Base-by-base conservation (phyloP, 2,113 vertebrate species). In the Serinus canaria region DNA sequence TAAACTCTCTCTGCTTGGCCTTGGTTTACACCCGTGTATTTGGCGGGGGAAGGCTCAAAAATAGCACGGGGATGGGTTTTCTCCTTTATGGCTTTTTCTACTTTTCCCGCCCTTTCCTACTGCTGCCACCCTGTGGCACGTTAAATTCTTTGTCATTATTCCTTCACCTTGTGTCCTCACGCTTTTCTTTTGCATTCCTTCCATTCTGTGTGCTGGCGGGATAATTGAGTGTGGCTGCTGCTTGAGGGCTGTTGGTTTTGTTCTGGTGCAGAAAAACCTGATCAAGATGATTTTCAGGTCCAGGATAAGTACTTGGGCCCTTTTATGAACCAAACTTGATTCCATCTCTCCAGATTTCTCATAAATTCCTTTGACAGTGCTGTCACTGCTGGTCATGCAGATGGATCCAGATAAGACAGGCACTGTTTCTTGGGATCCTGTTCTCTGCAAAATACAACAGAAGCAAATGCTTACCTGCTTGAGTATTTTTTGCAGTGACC, bases 71-170 rank as follows among this genome's bases (percentile, higher is more conserved):
- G 14, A 17, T 7, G 25, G 16, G 8, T 78, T 95, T 88, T 63
- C 27, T 63, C 22, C 2, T 10, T 9, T 7, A 2, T 3, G 11
- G 12, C 27, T 76, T 43, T 74, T 74, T 20, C 59, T 59, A 3
- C 58, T 52, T 52, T 82, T 92, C 69, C 77, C 35, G 10, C n/a
- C 27, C 43, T 73, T 87, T 78, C 62, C 62, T 76, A 17, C 55
- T 95, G 69, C 87, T 92, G 89, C 87, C 93, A 47, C 58, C 84
- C 59, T 22, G 77, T 85, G 92, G 83, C 70, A 58, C 7, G 87
- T 47, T 3, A 7, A 5, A 20, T 47, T 24, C 16, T 56, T 41
- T 66, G 20, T 27, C 53, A 27, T 46, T 0, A 25, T 46, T 92
- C 82, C 44, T 49, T 77, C 43, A 10, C 15, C 13, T 41, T 7